Conservation (phyloP, 2,888 invertebrate genomes). For the Lasius fuliginosus region DNA sequence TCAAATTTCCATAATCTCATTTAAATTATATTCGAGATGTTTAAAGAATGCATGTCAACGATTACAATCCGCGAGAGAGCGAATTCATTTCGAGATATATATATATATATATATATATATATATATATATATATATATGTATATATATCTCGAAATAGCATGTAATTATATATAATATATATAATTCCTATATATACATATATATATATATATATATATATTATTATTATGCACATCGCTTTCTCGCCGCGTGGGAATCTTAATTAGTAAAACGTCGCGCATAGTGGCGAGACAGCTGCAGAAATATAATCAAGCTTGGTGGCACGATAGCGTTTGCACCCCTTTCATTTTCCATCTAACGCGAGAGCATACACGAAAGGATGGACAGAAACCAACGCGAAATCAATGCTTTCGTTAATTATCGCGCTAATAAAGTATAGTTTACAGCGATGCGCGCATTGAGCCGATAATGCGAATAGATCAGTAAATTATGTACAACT, state of each 20-base stretch:
- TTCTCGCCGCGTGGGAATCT: slow-evolving; percentile 38
- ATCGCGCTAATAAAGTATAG: slow-evolving; percentile 4
- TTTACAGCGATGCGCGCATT: neutral
- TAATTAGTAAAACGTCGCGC: slow-evolving; percentile 64
- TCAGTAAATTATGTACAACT: neutral
- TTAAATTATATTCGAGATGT: slow-evolving; percentile 18
- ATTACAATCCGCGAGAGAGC: neutral
- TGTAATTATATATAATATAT: neutral
- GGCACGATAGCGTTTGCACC: slow-evolving; percentile 59
- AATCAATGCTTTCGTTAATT: slow-evolving; percentile 41
- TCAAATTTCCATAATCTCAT: slow-evolving; percentile 11
- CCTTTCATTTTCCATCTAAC: slow-evolving; percentile 45
- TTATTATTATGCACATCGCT: slow-evolving; percentile 3
- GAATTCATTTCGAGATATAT: neutral
- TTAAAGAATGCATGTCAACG: slow-evolving; percentile 2
- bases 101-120: neutral
- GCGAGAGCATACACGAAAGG: neutral
- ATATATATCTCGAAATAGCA: too few species aligned
- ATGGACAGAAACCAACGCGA: slow-evolving; percentile 36
- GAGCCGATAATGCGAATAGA: neutral
- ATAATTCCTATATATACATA: neutral
- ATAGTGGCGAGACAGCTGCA: slow-evolving; percentile 12
- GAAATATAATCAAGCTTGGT: slow-evolving; percentile 61
- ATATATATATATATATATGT: neutral
- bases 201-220: neutral